Conservation (phyloP, 2,113 vertebrate species). For the Narcine bancroftii region DNA sequence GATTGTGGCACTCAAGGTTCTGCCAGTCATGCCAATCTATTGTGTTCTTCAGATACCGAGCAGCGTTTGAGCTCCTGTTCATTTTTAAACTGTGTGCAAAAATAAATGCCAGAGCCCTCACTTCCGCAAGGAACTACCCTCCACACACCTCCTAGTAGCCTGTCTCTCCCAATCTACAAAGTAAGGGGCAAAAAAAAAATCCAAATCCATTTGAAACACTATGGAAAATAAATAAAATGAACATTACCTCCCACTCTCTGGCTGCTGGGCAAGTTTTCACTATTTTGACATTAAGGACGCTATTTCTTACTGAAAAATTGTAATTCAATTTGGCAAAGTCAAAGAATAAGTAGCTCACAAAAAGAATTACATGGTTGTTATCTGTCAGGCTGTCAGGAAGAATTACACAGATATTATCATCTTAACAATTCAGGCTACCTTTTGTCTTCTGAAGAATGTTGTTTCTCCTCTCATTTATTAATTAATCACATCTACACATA, state of each 20-base stretch:
- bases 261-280: constrained; percentile 26
- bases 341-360: constrained; percentile 35
- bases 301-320: constrained; percentile 33
- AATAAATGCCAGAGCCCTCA: background rate
- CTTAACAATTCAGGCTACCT: constrained; percentile 27
- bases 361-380: constrained; percentile 37
- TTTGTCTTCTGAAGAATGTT: constrained; percentile 32
- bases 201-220: background rate
- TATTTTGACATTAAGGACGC: constrained; percentile 37
- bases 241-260: background rate
- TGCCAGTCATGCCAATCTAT: background rate
- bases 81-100: background rate
- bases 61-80: background rate
- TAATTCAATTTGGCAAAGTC: constrained; percentile 37
- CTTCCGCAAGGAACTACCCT: background rate
- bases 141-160: background rate
- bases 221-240: background rate
- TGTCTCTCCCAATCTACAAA: background rate
- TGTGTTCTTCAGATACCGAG: too few relatives aligned
- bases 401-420: constrained; percentile 34
- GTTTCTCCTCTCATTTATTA: constrained; percentile 30
- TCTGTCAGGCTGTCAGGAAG: constrained; percentile 36
- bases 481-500: constrained; percentile 33
- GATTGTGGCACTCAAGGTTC: background rate
- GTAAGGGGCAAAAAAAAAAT: background rate